Conservation (phyloP, 2,888 invertebrate species). For the Podotricha telesiphe region DNA sequence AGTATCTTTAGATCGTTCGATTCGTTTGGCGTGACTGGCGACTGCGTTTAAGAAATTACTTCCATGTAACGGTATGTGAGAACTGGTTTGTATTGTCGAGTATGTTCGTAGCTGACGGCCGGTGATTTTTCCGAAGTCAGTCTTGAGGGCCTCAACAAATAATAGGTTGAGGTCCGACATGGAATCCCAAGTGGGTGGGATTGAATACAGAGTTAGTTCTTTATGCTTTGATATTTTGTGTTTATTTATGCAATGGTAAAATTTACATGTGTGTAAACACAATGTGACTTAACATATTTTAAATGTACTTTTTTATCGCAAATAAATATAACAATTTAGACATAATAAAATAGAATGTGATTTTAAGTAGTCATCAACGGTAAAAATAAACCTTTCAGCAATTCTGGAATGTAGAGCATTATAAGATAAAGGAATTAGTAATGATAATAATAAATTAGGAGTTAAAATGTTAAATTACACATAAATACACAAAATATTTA, state of each 20-base stretch:
- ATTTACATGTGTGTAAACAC: neutral
- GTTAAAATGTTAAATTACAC: neutral
- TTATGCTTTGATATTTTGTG: neutral
- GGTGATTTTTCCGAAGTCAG: constrained; percentile 68
- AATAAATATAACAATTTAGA: neutral
- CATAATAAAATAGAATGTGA: neutral
- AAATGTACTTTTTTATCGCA: neutral
- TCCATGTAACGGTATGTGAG: constrained; percentile 70
- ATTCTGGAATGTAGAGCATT: neutral
- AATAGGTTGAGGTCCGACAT: constrained; percentile 38
- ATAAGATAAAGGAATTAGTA: neutral
- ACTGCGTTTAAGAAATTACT: constrained; percentile 72
- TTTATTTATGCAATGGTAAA: neutral
- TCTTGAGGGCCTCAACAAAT: constrained; percentile 42
- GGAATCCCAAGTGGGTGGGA: constrained; percentile 25
- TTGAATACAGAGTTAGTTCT: constrained; percentile 14
- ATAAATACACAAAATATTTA: neutral
- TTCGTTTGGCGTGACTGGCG: constrained; percentile 62
- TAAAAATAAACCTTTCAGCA: neutral
- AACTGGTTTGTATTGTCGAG: constrained; percentile 71
- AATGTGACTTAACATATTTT: neutral
- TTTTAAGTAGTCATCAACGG: neutral
- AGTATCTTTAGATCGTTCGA: constrained; percentile 48
- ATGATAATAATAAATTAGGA: neutral
- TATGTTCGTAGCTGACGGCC: constrained; percentile 56